These are phyloP conservation scores for Lordiphosa stackelbergi DNA, from an alignment of 1,140 invertebrate species.

Conservation along the genomic window DNA sequence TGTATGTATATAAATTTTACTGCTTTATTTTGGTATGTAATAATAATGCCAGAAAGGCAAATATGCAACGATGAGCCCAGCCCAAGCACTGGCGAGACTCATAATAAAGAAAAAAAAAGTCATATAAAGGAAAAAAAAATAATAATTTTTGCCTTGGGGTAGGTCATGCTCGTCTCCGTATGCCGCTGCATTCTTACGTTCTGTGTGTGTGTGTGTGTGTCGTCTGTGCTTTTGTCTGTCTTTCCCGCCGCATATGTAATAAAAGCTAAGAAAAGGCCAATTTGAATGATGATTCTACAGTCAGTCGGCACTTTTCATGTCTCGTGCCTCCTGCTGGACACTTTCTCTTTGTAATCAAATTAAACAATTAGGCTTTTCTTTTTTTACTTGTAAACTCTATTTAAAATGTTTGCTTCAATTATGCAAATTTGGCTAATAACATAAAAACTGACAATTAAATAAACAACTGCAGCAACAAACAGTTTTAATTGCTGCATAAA, in stretches of 20 bases:
- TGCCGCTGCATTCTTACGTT: slow-evolving; percentile 28
- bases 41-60: slow-evolving; percentile 54
- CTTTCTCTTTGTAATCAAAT: slow-evolving; percentile 26
- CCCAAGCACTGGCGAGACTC: slow-evolving; percentile 21
- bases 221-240: slow-evolving; percentile 10
- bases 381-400: slow-evolving; percentile 27
- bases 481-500: slow-evolving; percentile 51
- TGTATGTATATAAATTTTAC: slow-evolving; percentile 45
- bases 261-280: slow-evolving; percentile 58
- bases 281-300: slow-evolving; percentile 21
- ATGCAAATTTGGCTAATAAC: slow-evolving; percentile 31
- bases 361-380: slow-evolving; percentile 22
- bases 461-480: slow-evolving; percentile 41
- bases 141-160: slow-evolving; percentile 71
- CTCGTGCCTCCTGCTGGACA: slow-evolving; percentile 50
- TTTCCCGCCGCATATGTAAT: slow-evolving; percentile 46
- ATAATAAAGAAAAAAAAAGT: slow-evolving; percentile 45
- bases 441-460: slow-evolving; percentile 40
- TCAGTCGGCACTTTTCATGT: slow-evolving; percentile 58
- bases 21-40: slow-evolving; percentile 55
- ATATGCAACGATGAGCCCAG: slow-evolving; percentile 22
- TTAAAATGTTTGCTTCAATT: slow-evolving; percentile 31
- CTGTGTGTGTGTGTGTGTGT: slow-evolving; percentile 13
- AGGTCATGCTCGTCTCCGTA: slow-evolving; percentile 52
- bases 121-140: slow-evolving; percentile 54